Conservation (phyloP, 2,113 vertebrate genomes). For the Martes martes region DNA sequence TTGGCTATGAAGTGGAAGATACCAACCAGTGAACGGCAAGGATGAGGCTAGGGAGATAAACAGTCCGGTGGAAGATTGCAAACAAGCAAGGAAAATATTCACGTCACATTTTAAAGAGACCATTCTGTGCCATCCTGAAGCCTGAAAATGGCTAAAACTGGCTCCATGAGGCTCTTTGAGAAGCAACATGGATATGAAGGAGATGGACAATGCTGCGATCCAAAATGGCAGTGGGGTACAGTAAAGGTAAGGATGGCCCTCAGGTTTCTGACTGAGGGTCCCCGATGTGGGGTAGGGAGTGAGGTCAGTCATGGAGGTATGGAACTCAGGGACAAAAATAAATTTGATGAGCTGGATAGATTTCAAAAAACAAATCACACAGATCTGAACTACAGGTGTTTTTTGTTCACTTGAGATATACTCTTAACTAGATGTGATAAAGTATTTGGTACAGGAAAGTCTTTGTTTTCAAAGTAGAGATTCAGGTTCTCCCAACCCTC, state of each 20-base stretch:
- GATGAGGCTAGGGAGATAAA: neutral
- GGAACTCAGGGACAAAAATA: neutral
- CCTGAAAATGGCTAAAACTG: neutral
- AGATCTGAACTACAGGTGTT: neutral
- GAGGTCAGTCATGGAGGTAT: neutral
- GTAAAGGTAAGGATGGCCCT: neutral
- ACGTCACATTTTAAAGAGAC: neutral
- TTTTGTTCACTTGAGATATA: neutral
- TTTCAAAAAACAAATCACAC: neutral
- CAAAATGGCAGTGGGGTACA: neutral
- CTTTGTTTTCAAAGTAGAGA: neutral
- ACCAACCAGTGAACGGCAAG: neutral
- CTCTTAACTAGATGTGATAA: neutral
- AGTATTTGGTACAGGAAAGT: neutral
- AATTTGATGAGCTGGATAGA: neutral
- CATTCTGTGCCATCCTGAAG: neutral
- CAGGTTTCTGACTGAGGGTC: neutral
- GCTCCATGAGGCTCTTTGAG: neutral
- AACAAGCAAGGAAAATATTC: neutral
- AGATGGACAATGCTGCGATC: neutral
- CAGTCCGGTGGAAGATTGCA: neutral
- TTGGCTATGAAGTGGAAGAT: neutral
- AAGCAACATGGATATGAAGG: neutral
- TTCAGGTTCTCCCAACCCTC: neutral
- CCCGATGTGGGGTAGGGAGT: fast-evolving